Conservation (phyloP, 2,888 invertebrate genomes). For the Nezara viridula region DNA sequence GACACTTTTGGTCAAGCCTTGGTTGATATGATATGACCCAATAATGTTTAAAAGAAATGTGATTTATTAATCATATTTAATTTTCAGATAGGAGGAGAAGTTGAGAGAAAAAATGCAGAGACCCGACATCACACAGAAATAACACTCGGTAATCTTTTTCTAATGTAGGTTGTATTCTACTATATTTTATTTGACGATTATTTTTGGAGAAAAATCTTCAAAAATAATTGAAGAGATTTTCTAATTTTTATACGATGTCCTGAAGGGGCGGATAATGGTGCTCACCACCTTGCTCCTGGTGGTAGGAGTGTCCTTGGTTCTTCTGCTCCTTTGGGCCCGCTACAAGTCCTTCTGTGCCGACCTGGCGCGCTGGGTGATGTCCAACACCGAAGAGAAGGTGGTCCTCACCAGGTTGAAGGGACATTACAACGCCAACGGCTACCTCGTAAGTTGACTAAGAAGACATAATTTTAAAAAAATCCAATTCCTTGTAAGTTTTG, state of each 20-base stretch:
- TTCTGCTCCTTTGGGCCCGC: slow-evolving; percentile 56
- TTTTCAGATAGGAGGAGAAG: slow-evolving; percentile 53
- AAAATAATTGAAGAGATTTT: no score
- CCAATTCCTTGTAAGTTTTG: slow-evolving; percentile 3
- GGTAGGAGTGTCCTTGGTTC: slow-evolving; percentile 56
- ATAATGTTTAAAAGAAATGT: no score
- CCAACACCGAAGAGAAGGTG: slow-evolving; percentile 73
- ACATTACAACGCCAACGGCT: slow-evolving; percentile 78
- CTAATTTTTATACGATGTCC: not conserved
- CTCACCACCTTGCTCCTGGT: slow-evolving; percentile 53
- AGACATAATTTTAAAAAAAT: not conserved
- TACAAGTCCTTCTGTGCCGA: slow-evolving; percentile 51
- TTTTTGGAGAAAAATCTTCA: no score
- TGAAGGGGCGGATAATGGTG: slow-evolving; percentile 55
- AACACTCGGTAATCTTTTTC: slow-evolving; percentile 55
- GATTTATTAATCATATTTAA: not conserved
- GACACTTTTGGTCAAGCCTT: no score
- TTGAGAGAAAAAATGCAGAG: slow-evolving; percentile 54
- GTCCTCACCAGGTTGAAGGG: slow-evolving; percentile 72
- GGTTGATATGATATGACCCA: no score
- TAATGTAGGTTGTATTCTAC: not conserved
- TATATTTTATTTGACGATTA: not conserved
- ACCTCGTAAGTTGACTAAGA: slow-evolving; percentile 72
- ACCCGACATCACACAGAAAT: slow-evolving; percentile 54
- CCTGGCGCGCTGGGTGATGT: slow-evolving; percentile 70